phyloP scores from a whole-genome alignment of 2,113 vertebrate genomes.

The Mustela nigripes region DNA sequence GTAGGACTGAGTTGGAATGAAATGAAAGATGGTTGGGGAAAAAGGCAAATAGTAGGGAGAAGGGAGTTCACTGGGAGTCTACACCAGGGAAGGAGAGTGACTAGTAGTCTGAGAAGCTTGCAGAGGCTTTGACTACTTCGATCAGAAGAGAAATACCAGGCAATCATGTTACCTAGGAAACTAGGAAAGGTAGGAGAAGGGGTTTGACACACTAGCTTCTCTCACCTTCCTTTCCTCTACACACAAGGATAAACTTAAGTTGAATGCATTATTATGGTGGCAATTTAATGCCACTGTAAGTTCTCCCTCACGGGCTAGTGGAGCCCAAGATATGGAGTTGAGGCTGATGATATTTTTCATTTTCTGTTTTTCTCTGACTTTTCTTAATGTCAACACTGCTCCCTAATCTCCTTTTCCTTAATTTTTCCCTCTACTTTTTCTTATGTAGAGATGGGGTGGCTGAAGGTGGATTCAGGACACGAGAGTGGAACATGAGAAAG shows the following conservation, averaged over 20 bases:
- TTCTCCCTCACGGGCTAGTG: neutral
- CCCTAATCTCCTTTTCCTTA: neutral
- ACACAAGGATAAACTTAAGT: neutral
- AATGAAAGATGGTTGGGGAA: neutral
- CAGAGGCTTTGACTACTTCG: neutral
- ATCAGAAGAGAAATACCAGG: constrained; percentile 1
- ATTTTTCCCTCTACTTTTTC: neutral
- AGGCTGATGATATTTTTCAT: neutral
- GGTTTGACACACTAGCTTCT: neutral
- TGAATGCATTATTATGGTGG: neutral
- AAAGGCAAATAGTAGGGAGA: neutral
- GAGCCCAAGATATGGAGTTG: neutral
- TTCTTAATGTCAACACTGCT: neutral
- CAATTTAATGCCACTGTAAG: neutral
- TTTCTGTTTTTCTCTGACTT: constrained; percentile 10
- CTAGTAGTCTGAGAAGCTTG: neutral
- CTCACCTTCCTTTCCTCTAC: neutral
- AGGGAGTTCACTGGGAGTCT: neutral
- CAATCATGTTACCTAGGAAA: neutral
- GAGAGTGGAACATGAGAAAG: constrained; percentile 13
- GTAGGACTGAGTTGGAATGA: neutral
- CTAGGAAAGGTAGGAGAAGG: neutral
- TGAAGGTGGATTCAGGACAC: neutral
- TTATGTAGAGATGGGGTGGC: neutral
- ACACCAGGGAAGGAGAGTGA: neutral